Base-by-base conservation (phyloP, 2,888 invertebrate species). In the Pogonocherus hispidulus region DNA sequence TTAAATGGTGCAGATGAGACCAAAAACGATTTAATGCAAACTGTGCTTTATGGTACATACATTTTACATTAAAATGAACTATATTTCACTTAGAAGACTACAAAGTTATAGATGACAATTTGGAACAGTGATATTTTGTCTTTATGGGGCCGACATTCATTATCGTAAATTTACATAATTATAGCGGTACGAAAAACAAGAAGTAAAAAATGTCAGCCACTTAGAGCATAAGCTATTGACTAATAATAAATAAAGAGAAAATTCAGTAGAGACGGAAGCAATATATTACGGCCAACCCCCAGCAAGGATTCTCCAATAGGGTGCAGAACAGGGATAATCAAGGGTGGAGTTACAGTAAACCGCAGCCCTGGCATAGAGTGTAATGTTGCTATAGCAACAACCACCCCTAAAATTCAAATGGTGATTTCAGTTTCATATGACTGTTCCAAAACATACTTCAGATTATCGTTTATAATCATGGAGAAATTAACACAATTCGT, bases 401-500 rank as follows among this genome's bases (percentile, higher is more conserved):
- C 77, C 81, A 79, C 80, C 81, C 81, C 80, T 77, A 79, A 81
- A 72, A 81, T 82, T 80, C 80, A 81, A 80, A 81, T 82, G 81
- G 82, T 82, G 82, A 82, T 82, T 77, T 72, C 78, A 78, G 77
- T 77, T 77, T 74, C 82, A 82, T 81, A 82, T 81, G 81, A 80
- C 78, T 80, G 74, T 76, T 79, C 75, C 77, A 79, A 81, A 81
- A 79, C 75, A 79, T 79, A 76, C 76, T 77, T 86, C 84, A 78
- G 77, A 79, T 79, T 77, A 79, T 78, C 77, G 70, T 70, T 77
- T 77, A 78, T 81, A 78, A 79, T 80, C 78, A 95, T 95, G 95
- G 95, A 95, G 88, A 94, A 95, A 89, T 90, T 95, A 86, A 93
- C 95, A 83, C 94, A 94, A 89, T 95, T 95, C 88, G 95, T 95